A percentile compares a stretch with the other conserved stretches of the same genome.
Conservation (phyloP, 2,888 invertebrate species). For the Amphipyra berbera region DNA sequence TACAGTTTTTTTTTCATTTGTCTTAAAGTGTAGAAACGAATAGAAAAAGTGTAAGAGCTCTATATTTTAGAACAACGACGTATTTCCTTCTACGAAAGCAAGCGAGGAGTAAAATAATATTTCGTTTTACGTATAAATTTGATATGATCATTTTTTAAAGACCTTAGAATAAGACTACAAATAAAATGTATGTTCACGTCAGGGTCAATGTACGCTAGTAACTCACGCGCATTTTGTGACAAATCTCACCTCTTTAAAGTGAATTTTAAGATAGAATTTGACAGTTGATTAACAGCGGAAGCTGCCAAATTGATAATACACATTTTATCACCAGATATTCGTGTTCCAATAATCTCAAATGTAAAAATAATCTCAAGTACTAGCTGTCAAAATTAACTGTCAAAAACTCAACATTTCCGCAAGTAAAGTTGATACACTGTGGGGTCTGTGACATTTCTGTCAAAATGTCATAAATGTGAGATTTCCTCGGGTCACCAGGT, state of each 20-base stretch:
- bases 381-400: constrained; percentile 5
- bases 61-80: constrained; percentile 65
- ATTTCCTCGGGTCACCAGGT: background rate
- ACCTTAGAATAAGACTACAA: constrained; percentile 77
- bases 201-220: constrained; percentile 48
- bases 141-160: constrained; percentile 86
- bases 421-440: background rate
- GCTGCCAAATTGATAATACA: constrained; percentile 18
- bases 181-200: constrained; percentile 64
- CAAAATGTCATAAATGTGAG: constrained; percentile 1
- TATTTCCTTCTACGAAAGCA: constrained; percentile 77
- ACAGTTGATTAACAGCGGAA: constrained; percentile 17
- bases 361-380: constrained; percentile 36
- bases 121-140: constrained; percentile 87
- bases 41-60: constrained; percentile 74
- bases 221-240: background rate
- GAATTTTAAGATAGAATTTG: constrained; percentile 3
- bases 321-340: constrained; percentile 20
- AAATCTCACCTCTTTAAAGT: background rate
- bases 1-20: constrained; percentile 74
- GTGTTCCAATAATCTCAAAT: constrained; percentile 41
- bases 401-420: background rate
- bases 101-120: constrained; percentile 73
- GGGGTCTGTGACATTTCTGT: no score
- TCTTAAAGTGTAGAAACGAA: constrained; percentile 72